Percentiles rank a stretch among this genome's conserved stretches.
Evolutionary conservation across 2,797 vertebrate species (phyloP).

Genomic region (Tokudaia muenninki): DNA sequence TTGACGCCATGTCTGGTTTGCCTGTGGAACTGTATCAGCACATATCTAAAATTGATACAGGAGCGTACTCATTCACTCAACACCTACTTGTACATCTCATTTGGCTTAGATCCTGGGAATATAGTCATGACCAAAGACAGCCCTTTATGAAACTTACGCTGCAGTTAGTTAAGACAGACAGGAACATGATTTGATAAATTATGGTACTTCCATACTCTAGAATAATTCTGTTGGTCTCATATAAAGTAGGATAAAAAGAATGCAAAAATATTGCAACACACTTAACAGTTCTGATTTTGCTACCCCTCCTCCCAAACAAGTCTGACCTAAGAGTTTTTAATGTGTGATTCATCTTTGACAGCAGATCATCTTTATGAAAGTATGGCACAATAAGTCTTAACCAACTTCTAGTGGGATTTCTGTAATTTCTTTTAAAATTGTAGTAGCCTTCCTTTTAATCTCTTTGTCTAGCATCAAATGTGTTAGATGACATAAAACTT

Average conservation of each 20-base stretch:
- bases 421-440: constrained; percentile 44
- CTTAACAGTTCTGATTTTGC: constrained; percentile 23
- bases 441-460: constrained; percentile 18
- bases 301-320: not conserved
- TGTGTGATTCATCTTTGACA: constrained; percentile 8
- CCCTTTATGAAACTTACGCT: not conserved
- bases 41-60: constrained; percentile 34
- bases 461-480: not conserved
- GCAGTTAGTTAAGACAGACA: not conserved
- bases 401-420: constrained; percentile 38
- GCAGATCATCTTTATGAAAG: constrained; percentile 27
- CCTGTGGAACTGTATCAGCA: not conserved
- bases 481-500: constrained; percentile 20
- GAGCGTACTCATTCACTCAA: constrained; percentile 5
- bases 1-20: not conserved
- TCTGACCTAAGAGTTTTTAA: constrained; percentile 35
- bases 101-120: not conserved
- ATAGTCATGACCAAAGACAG: not conserved
- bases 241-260: not conserved
- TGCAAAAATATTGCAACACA: not conserved
- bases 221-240: constrained; percentile 42
- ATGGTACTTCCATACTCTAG: not conserved
- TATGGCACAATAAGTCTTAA: constrained; percentile 1
- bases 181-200: not conserved
- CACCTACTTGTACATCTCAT: not conserved